phyloP scores from a whole-genome alignment of 2,797 vertebrate species.

The Lagorchestes hirsutus region DNA sequence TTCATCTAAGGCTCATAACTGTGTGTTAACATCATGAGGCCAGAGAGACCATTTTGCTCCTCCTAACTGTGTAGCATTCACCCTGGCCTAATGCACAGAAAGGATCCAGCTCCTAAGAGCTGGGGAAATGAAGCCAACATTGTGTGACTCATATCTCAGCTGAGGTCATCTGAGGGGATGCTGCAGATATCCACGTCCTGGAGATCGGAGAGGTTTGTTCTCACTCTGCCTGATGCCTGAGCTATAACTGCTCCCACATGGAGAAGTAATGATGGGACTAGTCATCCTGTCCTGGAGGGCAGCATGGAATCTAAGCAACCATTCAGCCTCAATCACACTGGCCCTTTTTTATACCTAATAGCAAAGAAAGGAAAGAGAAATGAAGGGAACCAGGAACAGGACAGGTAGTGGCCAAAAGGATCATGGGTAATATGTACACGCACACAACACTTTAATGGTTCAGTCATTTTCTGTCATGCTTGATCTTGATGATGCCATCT shows the following conservation, averaged over 20 bases:
- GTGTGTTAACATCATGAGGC: conserved; percentile 38
- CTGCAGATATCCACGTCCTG: conserved; percentile 74
- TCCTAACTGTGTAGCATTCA: neutral
- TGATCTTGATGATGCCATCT: neutral
- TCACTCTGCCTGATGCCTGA: conserved; percentile 65
- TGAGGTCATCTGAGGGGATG: conserved; percentile 81
- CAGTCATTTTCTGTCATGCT: neutral
- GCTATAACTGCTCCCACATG: conserved; percentile 78
- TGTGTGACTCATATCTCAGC: conserved; percentile 76
- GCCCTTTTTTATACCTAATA: neutral
- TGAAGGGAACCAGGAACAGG: neutral
- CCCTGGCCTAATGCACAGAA: neutral
- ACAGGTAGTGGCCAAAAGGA: neutral
- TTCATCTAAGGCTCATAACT: neutral
- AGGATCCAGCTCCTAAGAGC: neutral
- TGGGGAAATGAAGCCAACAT: neutral
- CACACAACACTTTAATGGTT: neutral
- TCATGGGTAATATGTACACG: neutral
- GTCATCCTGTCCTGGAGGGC: conserved; percentile 77
- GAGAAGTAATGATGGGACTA: conserved; percentile 77
- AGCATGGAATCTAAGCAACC: conserved; percentile 77
- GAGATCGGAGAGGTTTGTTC: conserved; percentile 71
- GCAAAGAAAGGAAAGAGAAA: neutral
- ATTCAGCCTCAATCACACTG: neutral
- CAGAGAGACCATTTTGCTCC: conserved; percentile 17